These are phyloP conservation scores for Dioctria rufipes DNA, from an alignment of 2,888 invertebrate species.

Conservation along the genomic window DNA sequence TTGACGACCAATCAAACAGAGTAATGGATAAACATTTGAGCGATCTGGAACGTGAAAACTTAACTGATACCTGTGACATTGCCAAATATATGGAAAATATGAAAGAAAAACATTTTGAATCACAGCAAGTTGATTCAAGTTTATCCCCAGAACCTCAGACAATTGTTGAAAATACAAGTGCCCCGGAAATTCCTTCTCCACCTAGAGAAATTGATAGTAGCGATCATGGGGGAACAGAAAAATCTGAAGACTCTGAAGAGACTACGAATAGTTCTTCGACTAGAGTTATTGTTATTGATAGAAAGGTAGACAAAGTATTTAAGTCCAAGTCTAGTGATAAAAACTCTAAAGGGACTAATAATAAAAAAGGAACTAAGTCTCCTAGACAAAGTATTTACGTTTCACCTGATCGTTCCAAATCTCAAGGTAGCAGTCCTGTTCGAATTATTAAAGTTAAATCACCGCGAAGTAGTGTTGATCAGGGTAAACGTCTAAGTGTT, in stretches of 20 bases:
- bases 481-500: slow-evolving; percentile 66
- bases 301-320: slow-evolving; percentile 70
- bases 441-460: slow-evolving; percentile 71
- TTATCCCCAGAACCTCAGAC: slow-evolving; percentile 70
- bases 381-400: slow-evolving; percentile 76
- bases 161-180: slow-evolving; percentile 68
- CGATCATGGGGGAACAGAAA: slow-evolving; percentile 62
- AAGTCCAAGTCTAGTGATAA: slow-evolving; percentile 67
- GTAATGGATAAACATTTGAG: slow-evolving; percentile 71
- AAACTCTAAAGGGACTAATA: slow-evolving; percentile 55
- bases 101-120: slow-evolving; percentile 69
- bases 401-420: slow-evolving; percentile 72
- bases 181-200: slow-evolving; percentile 67
- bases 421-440: slow-evolving; percentile 70
- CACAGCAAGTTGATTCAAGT: slow-evolving; percentile 67
- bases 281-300: slow-evolving; percentile 68
- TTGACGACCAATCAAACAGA: slow-evolving; percentile 68
- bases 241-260: slow-evolving; percentile 65
- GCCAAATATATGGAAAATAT: slow-evolving; percentile 71
- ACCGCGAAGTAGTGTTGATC: slow-evolving; percentile 75
- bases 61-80: slow-evolving; percentile 69
- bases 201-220: slow-evolving; percentile 70
- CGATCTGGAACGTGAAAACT: slow-evolving; percentile 70
- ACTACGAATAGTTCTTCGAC: slow-evolving; percentile 31
- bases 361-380: slow-evolving; percentile 67